phyloP scores from a whole-genome alignment of 2,113 vertebrate species.

The Ellobius talpinus region DNA sequence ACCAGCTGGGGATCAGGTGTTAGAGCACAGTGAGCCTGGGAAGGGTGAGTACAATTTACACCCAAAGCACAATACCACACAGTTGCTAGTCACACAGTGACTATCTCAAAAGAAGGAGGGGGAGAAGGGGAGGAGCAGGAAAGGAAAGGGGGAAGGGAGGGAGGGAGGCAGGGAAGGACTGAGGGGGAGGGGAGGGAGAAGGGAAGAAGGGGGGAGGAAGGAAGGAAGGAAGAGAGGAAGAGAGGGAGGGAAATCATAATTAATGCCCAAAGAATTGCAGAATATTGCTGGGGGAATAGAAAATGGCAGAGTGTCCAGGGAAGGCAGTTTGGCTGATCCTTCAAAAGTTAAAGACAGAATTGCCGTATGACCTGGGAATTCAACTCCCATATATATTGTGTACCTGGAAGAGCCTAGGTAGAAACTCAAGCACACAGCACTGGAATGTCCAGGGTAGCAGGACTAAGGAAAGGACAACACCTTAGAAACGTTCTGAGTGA shows the following conservation, averaged over 20 bases:
- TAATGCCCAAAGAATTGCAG: neutral
- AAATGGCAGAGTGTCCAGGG: neutral
- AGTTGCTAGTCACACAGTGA: neutral
- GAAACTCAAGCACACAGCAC: neutral
- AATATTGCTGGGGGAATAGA: neutral
- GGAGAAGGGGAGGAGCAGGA: too few species aligned
- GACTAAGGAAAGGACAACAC: accelerated
- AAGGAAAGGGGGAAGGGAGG: too few species aligned
- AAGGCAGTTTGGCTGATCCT: neutral
- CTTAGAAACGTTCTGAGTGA: neutral
- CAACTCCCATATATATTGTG: neutral
- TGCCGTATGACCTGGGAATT: neutral
- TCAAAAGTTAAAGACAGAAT: neutral
- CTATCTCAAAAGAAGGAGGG: neutral
- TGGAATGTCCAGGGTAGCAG: neutral
- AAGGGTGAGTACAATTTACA: neutral
- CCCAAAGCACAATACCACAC: neutral
- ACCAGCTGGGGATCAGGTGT: neutral
- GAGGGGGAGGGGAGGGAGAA: too few species aligned
- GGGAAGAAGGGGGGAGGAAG: neutral
- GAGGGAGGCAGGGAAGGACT: neutral
- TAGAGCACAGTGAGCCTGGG: neutral
- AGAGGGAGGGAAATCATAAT: neutral
- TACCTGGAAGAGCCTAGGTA: neutral
- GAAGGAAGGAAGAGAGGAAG: neutral